phyloP scores from a whole-genome alignment of 2,797 vertebrate species.

The Stomatorhinus walkeri region DNA sequence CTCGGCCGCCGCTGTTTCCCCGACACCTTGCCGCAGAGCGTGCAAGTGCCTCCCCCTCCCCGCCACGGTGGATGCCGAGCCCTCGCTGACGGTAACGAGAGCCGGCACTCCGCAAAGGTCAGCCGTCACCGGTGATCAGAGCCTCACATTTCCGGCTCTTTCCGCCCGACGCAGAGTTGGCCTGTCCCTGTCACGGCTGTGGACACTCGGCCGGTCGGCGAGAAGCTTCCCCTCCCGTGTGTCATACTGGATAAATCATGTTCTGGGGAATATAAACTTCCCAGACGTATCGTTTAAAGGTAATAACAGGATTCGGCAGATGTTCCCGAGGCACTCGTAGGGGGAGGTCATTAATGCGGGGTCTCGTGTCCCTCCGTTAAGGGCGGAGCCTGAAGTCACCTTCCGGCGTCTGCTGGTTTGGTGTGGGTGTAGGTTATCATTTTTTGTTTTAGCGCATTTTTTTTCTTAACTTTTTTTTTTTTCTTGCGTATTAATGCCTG shows the following conservation, averaged over 20 bases:
- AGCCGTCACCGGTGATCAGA: not conserved
- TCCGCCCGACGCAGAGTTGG: not conserved
- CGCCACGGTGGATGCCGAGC: not conserved
- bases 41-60: not conserved
- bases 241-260: not conserved
- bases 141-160: not conserved
- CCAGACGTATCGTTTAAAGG: not conserved
- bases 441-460: not conserved
- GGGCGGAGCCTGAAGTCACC: not conserved
- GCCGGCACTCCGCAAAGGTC: constrained; percentile 13
- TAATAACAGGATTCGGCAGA: not conserved
- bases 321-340: not conserved
- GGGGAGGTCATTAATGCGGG: not conserved
- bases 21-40: not conserved
- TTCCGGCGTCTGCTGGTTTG: not conserved
- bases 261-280: not conserved
- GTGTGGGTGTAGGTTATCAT: not conserved
- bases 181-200: not conserved
- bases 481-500: not conserved
- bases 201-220: not conserved
- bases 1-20: not conserved
- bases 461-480: not conserved
- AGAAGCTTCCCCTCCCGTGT: not conserved
- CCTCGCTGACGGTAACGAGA: constrained; percentile 8
- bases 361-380: not conserved